Evolutionary conservation across 2,888 invertebrate species (phyloP).

Genomic region (Boloria selene): DNA sequence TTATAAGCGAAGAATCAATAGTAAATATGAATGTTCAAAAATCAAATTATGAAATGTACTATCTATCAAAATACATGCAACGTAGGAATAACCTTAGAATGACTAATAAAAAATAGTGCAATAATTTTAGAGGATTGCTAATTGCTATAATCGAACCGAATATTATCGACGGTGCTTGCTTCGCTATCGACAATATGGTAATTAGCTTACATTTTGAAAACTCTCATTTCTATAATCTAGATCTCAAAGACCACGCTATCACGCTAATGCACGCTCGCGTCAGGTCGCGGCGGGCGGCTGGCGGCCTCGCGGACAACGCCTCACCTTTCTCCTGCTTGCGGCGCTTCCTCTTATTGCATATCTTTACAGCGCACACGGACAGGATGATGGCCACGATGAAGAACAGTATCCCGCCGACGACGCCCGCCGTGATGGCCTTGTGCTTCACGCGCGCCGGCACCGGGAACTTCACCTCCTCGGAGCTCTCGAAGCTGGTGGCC

Average conservation of each 20-base stretch:
- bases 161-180: conserved; percentile 41
- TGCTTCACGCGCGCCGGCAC: conserved; percentile 96
- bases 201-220: conserved; percentile 24
- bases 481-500: conserved; percentile 91
- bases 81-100: too few species aligned
- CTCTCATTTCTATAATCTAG: conserved; percentile 1
- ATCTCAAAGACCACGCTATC: neutral
- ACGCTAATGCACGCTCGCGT: conserved; percentile 11
- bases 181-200: conserved; percentile 69
- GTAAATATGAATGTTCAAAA: too few species aligned
- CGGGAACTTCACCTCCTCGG: conserved; percentile 93
- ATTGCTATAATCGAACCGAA: conserved; percentile 3
- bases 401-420: conserved; percentile 98
- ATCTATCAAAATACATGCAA: too few species aligned
- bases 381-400: conserved; percentile 98
- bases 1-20: too few species aligned
- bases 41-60: too few species aligned
- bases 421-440: conserved; percentile 97
- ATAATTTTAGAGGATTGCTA: neutral
- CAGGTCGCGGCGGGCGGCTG: conserved; percentile 4
- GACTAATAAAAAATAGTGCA: neutral
- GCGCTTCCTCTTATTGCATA: conserved; percentile 97
- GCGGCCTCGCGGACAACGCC: conserved; percentile 38
- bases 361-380: conserved; percentile 98
- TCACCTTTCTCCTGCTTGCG: conserved; percentile 99